These are phyloP conservation scores for Drosophila melanica DNA, from an alignment of 1,140 invertebrate genomes.

Conservation along the genomic window DNA sequence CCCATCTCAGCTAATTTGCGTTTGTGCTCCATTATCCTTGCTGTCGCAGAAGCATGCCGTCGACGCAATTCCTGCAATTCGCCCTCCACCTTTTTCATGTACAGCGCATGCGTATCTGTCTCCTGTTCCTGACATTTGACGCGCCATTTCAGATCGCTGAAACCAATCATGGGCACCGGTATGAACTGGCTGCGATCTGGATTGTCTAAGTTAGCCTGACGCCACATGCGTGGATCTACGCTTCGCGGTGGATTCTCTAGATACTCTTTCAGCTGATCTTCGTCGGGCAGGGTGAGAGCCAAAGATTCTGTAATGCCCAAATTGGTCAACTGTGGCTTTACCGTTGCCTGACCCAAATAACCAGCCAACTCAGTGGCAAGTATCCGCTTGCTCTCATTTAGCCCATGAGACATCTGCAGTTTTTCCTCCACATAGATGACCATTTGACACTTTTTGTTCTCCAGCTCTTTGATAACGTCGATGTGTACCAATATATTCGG, in stretches of 20 bases:
- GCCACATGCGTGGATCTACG: slow-evolving; percentile 92
- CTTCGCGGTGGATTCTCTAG: slow-evolving; percentile 93
- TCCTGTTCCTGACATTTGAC: slow-evolving; percentile 93
- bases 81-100: slow-evolving; percentile 89
- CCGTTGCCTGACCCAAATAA: slow-evolving; percentile 88
- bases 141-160: slow-evolving; percentile 89
- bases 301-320: slow-evolving; percentile 88
- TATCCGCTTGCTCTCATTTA: slow-evolving; percentile 87
- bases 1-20: slow-evolving; percentile 90
- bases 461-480: slow-evolving; percentile 89
- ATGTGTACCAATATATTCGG: slow-evolving; percentile 91
- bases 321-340: slow-evolving; percentile 88
- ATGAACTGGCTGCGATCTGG: slow-evolving; percentile 94
- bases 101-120: slow-evolving; percentile 90
- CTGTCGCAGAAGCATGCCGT: slow-evolving; percentile 88
- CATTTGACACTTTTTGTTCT: slow-evolving; percentile 91
- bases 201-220: slow-evolving; percentile 96
- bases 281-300: slow-evolving; percentile 88
- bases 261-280: slow-evolving; percentile 93
- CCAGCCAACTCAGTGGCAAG: slow-evolving; percentile 89
- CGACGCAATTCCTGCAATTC: slow-evolving; percentile 91
- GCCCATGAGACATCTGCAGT: slow-evolving; percentile 86
- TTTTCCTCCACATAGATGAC: slow-evolving; percentile 92
- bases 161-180: slow-evolving; percentile 96
- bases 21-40: slow-evolving; percentile 90